These are phyloP conservation scores for Poicephalus gulielmi DNA, from an alignment of 2,113 vertebrate genomes.

Conservation along the genomic window DNA sequence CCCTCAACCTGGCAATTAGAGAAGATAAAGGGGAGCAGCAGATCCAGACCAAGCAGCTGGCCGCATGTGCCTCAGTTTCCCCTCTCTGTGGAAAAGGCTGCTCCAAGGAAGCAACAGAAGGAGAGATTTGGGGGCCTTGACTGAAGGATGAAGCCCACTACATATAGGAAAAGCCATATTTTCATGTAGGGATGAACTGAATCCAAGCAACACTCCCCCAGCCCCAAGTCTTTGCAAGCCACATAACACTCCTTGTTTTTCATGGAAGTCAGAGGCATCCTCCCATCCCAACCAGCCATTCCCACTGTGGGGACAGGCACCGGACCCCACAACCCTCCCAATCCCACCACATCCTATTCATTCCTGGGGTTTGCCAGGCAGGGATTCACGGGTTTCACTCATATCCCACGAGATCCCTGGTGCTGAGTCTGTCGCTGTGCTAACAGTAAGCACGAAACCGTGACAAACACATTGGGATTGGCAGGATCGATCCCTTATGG, in stretches of 20 bases:
- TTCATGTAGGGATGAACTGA: not conserved
- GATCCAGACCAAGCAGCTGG: not conserved
- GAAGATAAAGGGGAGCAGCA: not conserved
- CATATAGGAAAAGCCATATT: not conserved
- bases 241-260: not conserved
- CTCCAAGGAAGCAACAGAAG: not conserved
- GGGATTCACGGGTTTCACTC: not conserved
- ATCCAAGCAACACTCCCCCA: not conserved
- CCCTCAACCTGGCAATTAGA: not conserved
- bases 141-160: accelerated
- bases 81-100: not conserved
- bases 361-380: not conserved
- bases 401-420: accelerated
- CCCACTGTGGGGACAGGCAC: accelerated
- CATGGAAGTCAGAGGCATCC: not conserved
- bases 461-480: accelerated
- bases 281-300: not conserved
- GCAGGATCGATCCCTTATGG: accelerated
- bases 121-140: not conserved
- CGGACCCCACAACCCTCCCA: not conserved
- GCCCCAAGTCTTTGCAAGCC: not conserved
- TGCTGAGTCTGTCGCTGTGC: not conserved
- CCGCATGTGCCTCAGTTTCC: slow-evolving; percentile 5
- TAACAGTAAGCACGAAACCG: not conserved
- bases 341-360: not conserved